Evolutionary conservation across 2,113 vertebrate species (phyloP).

Genomic region (Hypanus sabinus): DNA sequence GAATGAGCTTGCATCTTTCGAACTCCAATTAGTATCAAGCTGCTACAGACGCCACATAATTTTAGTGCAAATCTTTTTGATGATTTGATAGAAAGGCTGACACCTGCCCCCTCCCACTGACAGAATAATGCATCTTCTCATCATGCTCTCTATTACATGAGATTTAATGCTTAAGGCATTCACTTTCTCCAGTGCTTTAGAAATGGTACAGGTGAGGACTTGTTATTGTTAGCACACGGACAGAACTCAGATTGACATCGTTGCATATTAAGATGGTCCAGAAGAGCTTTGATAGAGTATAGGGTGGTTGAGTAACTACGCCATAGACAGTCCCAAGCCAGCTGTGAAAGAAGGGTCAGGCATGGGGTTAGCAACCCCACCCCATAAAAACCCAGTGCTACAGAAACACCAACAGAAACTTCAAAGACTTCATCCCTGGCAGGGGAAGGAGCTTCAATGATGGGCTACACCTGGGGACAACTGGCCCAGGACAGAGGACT

Average conservation of each 20-base stretch:
- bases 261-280: not conserved
- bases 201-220: not conserved
- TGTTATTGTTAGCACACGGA: not conserved
- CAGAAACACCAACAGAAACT: too few relatives aligned
- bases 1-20: not conserved
- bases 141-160: not conserved
- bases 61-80: not conserved
- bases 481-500: too few relatives aligned
- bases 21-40: conserved; percentile 22
- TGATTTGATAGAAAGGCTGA: not conserved
- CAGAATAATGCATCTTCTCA: not conserved
- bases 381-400: too few relatives aligned
- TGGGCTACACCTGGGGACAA: too few relatives aligned
- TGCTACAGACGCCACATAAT: not conserved
- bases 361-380: too few relatives aligned
- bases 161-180: not conserved
- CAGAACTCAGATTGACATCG: not conserved
- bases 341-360: too few relatives aligned
- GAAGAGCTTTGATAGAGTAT: not conserved
- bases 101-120: not conserved
- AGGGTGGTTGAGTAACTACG: too few relatives aligned
- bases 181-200: not conserved
- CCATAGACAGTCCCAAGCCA: too few relatives aligned
- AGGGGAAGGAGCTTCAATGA: too few relatives aligned
- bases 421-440: too few relatives aligned